Percentiles rank a stretch among this genome's conserved stretches.
phyloP scores from a whole-genome alignment of 2,113 vertebrate species.

The Chaenogobius annularis region DNA sequence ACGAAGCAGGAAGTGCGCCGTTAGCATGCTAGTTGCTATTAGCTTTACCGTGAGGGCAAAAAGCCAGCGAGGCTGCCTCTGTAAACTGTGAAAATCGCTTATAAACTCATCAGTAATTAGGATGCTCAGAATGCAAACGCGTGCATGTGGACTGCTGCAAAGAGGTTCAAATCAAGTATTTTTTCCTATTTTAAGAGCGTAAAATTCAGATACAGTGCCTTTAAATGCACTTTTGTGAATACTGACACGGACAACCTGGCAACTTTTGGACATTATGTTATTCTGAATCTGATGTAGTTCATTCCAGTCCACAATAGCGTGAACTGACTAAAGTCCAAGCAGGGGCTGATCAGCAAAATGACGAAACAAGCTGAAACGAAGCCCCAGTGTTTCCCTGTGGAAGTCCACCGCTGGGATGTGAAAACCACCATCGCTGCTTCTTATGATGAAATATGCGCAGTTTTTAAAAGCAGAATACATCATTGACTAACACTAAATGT shows the following conservation, averaged over 20 bases:
- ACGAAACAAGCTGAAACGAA: slow-evolving; percentile 64
- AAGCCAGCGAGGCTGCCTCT: too few relatives aligned
- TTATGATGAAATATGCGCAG: slow-evolving; percentile 41
- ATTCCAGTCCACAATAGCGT: slow-evolving; percentile 27
- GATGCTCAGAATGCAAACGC: too few relatives aligned
- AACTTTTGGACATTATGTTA: background rate
- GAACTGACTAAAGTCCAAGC: slow-evolving; percentile 36
- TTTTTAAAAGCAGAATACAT: slow-evolving; percentile 15
- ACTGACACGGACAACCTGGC: background rate
- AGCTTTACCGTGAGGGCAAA: too few relatives aligned
- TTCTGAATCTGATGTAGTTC: slow-evolving; percentile 9
- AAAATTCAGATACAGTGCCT: too few relatives aligned
- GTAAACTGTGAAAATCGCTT: too few relatives aligned
- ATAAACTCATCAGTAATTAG: too few relatives aligned
- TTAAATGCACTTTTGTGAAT: background rate
- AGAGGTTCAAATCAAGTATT: too few relatives aligned
- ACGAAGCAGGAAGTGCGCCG: too few relatives aligned
- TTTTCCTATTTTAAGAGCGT: too few relatives aligned
- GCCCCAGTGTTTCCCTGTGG: slow-evolving; percentile 14
- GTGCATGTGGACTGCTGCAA: too few relatives aligned
- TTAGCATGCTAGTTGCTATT: too few relatives aligned
- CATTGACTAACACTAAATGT: background rate
- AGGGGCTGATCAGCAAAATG: slow-evolving; percentile 62
- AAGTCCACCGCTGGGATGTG: background rate
- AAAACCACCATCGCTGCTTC: slow-evolving; percentile 9